A percentile compares a stretch with the other conserved stretches of the same genome.
These are phyloP conservation scores for Philonicus albiceps DNA, from an alignment of 2,888 invertebrate genomes.

Conservation along the genomic window DNA sequence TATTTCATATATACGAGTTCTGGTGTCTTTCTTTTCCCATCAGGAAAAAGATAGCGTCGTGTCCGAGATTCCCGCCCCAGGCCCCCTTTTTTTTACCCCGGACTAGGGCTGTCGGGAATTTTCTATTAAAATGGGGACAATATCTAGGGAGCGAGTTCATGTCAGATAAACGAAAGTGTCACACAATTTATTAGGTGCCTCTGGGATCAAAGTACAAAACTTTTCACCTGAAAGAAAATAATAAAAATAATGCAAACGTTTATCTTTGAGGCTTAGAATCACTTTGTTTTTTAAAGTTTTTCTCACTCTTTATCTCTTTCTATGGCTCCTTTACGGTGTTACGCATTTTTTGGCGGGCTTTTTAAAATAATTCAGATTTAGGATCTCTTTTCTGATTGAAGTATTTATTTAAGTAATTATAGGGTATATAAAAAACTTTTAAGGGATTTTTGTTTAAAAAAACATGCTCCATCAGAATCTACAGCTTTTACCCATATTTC, in stretches of 20 bases:
- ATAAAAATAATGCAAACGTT: background rate
- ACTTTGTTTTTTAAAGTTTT: background rate
- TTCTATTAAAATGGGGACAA: slow-evolving; percentile 26
- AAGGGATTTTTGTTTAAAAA: too few species aligned
- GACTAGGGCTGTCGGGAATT: background rate
- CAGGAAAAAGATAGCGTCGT: background rate
- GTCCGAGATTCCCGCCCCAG: background rate
- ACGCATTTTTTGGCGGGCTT: background rate
- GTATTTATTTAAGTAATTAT: too few species aligned
- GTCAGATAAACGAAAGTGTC: slow-evolving; percentile 34
- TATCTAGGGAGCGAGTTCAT: slow-evolving; percentile 37
- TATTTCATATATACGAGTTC: too few species aligned
- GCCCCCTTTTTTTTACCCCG: background rate
- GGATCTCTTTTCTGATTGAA: too few species aligned
- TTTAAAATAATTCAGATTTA: background rate
- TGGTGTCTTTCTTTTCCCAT: background rate
- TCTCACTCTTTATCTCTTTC: background rate
- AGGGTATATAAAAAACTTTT: too few species aligned
- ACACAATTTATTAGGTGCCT: slow-evolving; percentile 22
- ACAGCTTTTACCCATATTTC: too few species aligned
- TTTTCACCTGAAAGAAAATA: slow-evolving; percentile 21
- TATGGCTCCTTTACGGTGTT: background rate
- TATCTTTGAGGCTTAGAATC: background rate
- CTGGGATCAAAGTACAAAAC: slow-evolving; percentile 39
- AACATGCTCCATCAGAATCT: too few species aligned